Base-by-base conservation (phyloP, 2,888 invertebrate genomes). In the Aleiodes alternator region DNA sequence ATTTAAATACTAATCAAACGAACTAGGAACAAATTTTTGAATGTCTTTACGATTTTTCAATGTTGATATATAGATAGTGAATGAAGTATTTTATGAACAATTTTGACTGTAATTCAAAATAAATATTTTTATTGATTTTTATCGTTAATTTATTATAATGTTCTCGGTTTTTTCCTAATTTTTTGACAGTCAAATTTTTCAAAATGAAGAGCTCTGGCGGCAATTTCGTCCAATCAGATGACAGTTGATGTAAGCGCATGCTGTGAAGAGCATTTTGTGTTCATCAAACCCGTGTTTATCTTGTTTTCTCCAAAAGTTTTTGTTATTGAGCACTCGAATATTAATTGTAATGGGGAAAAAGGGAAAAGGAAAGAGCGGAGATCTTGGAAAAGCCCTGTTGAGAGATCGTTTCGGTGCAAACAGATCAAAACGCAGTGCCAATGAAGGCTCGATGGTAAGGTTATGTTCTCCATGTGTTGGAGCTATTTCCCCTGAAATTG, bases 361-460 rank as follows among this genome's bases (percentile, higher is more conserved):
- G 87, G 92, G 92, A 83, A 95, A 95, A 89, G 90, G 91, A 72
- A 89, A 90, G 50, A 79, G 77, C 55, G 83, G 78, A 55, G 85
- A 82, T 82, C 90, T 95, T 64, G 96, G 95, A 0, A 91, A 95
- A 75, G 91, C 94, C 0, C 90, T 96, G 55, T 95, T 96, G 53
- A 95, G 94, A 86, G 94, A 95, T 85, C 92, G 95, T 82, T 95
- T 95, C 87, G 92, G 94, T 0, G 92, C 92, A 78, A 91, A 92
- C 69, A 92, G 92, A 57, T 91, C 91, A 68, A 92, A 91, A 81
- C 93, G 92, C 90, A 93, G 92, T 90, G 93, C 93, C 61, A 93
- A 93, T 85, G 93, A 94, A 84, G 93, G 94, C 82, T 94, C 95
- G 6, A 93, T 95, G 95, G 96, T 95, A 91, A 90, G 75, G 71